Evolutionary conservation across 2,888 invertebrate species (phyloP), one percentile per base, ranked within the genome.

Genomic region (Mellilla xanthometata): DNA sequence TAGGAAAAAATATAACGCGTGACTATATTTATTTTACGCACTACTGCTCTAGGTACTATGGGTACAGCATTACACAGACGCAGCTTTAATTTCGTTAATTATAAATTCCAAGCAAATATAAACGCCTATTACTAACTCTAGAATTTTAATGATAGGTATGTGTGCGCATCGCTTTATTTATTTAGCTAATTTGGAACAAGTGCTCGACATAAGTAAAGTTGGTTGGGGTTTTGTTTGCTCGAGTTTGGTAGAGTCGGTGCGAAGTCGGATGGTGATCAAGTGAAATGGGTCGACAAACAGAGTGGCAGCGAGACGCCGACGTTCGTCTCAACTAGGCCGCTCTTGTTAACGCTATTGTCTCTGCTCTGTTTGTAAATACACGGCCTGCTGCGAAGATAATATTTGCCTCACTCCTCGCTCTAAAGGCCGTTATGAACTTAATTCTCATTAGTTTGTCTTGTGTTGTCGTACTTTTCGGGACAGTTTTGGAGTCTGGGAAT

Each of bases 291-390:
- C 76, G 75, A 68, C 68, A 72, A 67, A 72, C 68, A 69, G 56
- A 56, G 57, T 69, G 72, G 52, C 76, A 68, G 62, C 72, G 71
- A 73, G 80, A 70, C 76, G 81, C 72, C 77, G 68, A 65, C 72
- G 72, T 75, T 75, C 73, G 71, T 71, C 74, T 72, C 76, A 86
- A 82, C 82, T 83, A 80, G 87, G 82, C 76, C 81, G 77, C 69
- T 74, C 77, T 87, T 79, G 79, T 85, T 86, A 83, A 72, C 76
- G 68, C 78, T 65, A 79, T 81, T 80, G 81, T 82, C 71, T 76
- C 62, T 61, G 64, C 65, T 69, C 65, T 73, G 72, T 81, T 76
- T 76, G 68, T 71, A 74, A 56, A 67, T 47, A 54, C 60, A 41
- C 56, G 39, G 57, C 45, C 41, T 52, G 41, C 55, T 45, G 49